Base-by-base conservation (phyloP, 2,888 invertebrate genomes). In the Eumerus sabulonum region DNA sequence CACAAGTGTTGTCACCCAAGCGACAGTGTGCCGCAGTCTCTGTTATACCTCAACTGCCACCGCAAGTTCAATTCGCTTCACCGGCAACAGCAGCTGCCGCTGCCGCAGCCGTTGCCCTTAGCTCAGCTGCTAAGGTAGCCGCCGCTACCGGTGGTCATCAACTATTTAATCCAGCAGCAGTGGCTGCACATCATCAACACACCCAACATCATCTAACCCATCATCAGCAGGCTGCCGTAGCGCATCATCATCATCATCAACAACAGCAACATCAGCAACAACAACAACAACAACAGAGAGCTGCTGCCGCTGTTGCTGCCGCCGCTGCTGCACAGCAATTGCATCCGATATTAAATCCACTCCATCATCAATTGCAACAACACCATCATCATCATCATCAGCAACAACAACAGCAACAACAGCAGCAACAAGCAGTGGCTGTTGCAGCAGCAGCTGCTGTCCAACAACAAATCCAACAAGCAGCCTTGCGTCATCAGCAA, bases 1-100 rank as follows among this genome's bases (percentile, higher is more conserved):
- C 88, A 86, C 89, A 89, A 87, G 89, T 89, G 86, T 88, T 89
- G 87, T 89, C 89, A 86, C 89, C 89, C 83, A 89, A 89, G 84
- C 87, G 89, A 87, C 89, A 89, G 88, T 89, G 89, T 84, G 88
- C 89, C 85, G 86, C 89, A 83, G 86, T 88, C 59, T 88, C 88
- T 72, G 87, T 88, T 73, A 83, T 88, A 84, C 87, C 87, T 81
- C 85, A 86, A 74, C 85, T 84, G 76, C 74, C 84, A 82, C 83
- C 83, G 59, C 83, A 84, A 64, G 85, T 82, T 71, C 82, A 82
- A 77, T 77, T 84, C 79, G 83, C 86, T 82, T 86, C 89, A 85
- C 87, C 90, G 86, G 85, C 88, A 88, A 86, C 90, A 87, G 82
- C 89, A 86, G 84, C 85, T 70, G 82, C 84, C 72, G 83, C 85